These are phyloP conservation scores for Deilephila elpenor DNA, from an alignment of 2,888 invertebrate species.

Conservation along the genomic window DNA sequence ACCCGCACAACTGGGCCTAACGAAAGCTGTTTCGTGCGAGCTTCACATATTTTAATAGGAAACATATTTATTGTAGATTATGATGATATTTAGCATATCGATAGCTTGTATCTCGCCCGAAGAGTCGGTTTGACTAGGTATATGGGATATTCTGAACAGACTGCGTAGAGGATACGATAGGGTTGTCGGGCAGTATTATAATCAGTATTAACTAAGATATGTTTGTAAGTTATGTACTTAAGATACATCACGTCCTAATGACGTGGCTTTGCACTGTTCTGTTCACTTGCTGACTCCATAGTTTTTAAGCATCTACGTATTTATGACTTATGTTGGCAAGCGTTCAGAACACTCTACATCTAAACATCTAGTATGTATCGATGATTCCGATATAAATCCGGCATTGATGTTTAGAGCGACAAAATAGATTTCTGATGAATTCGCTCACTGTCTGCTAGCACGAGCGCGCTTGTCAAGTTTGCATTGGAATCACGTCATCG, in stretches of 20 bases:
- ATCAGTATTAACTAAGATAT: constrained; percentile 58
- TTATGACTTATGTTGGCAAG: constrained; percentile 20
- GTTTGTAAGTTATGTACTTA: constrained; percentile 51
- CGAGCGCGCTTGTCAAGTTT: constrained; percentile 43
- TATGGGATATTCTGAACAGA: constrained; percentile 38
- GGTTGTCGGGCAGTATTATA: constrained; percentile 61
- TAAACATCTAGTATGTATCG: constrained; percentile 23
- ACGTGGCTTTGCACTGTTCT: constrained; percentile 57
- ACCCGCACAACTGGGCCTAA: constrained; percentile 23
- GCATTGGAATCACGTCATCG: constrained; percentile 39
- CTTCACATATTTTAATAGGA: constrained; percentile 43
- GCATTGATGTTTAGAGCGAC: constrained; percentile 43
- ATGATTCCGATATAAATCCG: constrained; percentile 14
- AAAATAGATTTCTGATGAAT: constrained; percentile 57
- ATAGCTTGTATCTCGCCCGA: constrained; percentile 40
- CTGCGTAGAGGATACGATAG: constrained; percentile 50
- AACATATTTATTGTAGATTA: constrained; percentile 42
- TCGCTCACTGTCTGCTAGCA: not conserved
- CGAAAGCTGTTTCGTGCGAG: constrained; percentile 39
- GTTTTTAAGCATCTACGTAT: constrained; percentile 1
- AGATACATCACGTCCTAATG: constrained; percentile 51
- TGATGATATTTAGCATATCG: constrained; percentile 39
- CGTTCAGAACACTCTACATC: constrained; percentile 8
- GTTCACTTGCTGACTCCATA: constrained; percentile 53
- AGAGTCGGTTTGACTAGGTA: constrained; percentile 25